These are phyloP conservation scores for Orestias chungarensis DNA, from an alignment of 2,797 vertebrate genomes.

Conservation along the genomic window DNA sequence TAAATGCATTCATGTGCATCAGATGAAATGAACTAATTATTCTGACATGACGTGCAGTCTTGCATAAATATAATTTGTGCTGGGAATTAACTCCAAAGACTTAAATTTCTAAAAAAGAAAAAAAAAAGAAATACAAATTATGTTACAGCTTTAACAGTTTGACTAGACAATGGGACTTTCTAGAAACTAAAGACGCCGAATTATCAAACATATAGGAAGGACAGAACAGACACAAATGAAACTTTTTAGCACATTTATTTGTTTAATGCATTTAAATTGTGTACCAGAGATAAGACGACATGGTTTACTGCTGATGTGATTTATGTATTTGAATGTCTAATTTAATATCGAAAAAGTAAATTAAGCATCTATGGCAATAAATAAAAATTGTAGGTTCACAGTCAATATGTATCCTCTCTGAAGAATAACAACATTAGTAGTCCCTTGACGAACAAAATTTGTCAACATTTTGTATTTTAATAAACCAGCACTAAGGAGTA, in stretches of 20 bases:
- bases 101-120: neutral
- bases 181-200: neutral
- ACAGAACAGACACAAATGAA: too few species aligned
- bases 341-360: neutral
- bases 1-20: slow-evolving; percentile 18
- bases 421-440: neutral
- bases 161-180: neutral
- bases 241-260: too few species aligned
- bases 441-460: neutral
- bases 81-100: slow-evolving; percentile 1
- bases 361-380: neutral
- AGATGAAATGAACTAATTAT: slow-evolving; percentile 10
- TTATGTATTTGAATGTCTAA: neutral
- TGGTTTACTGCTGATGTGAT: neutral
- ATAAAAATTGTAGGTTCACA: neutral
- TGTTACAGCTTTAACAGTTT: neutral
- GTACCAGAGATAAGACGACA: neutral
- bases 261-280: neutral
- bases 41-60: slow-evolving; percentile 4
- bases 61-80: neutral
- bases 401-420: neutral
- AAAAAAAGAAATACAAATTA: neutral
- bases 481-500: neutral
- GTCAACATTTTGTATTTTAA: neutral
- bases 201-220: neutral